Conservation (phyloP, 1,140 invertebrate species). For the Aphaenogaster ashmeadi region DNA sequence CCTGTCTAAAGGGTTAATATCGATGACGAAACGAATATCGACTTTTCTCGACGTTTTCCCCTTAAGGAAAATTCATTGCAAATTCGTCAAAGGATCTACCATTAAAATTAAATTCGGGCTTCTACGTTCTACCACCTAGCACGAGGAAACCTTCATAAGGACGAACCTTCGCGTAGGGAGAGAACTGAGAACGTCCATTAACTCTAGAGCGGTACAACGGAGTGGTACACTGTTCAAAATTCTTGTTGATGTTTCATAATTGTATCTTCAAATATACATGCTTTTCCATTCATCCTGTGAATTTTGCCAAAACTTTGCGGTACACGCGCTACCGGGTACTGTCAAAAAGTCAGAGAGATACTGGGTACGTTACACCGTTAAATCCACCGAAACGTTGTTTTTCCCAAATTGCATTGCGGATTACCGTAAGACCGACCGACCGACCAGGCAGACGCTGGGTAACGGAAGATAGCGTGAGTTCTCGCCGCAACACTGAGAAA, state of each 20-base stretch:
- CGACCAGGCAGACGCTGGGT: conserved; percentile 31
- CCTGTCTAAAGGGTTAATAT: too few species aligned
- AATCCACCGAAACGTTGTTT: conserved; percentile 29
- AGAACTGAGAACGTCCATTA: background rate
- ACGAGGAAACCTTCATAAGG: background rate
- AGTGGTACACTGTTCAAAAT: background rate
- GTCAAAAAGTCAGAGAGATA: background rate
- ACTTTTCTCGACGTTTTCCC: background rate
- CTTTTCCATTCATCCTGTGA: background rate
- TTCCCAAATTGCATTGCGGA: conserved; percentile 26
- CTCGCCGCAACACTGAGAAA: conserved; percentile 62
- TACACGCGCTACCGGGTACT: background rate
- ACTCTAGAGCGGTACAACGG: background rate
- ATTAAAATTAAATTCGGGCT: conserved; percentile 4
- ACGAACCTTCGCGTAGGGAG: background rate
- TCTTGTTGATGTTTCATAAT: background rate
- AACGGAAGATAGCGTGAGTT: conserved; percentile 66
- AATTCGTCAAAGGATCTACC: conserved; percentile 10
- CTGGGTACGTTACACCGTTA: background rate
- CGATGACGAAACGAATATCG: too few species aligned
- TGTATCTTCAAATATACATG: background rate
- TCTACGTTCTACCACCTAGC: too few species aligned
- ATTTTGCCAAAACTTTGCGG: background rate
- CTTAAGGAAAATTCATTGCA: background rate
- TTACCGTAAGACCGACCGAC: conserved; percentile 42